Evolutionary conservation across 1,140 invertebrate genomes (phyloP).

Genomic region (Micrasema minimum): DNA sequence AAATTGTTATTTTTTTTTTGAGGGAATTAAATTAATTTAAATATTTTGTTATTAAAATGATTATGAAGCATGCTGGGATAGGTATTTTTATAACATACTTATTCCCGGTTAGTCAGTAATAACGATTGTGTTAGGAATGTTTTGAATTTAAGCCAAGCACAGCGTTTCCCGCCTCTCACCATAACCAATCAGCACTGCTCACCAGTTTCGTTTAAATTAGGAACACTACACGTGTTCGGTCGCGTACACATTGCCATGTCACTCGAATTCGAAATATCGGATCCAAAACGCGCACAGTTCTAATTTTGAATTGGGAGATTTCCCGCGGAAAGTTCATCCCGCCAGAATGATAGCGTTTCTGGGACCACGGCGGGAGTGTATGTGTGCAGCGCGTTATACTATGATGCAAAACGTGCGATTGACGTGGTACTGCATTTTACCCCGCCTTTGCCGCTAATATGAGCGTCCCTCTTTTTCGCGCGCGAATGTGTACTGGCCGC

Average conservation of each 20-base stretch:
- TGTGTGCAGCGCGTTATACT: constrained; percentile 12
- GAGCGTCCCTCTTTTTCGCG: constrained; percentile 37
- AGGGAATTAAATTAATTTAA: too few relatives aligned
- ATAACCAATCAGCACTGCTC: constrained; percentile 16
- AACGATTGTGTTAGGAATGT: too few relatives aligned
- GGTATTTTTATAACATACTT: too few relatives aligned
- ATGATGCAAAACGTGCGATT: constrained; percentile 26
- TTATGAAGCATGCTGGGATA: too few relatives aligned
- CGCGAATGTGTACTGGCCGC: constrained; percentile 33
- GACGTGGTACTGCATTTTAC: constrained; percentile 39
- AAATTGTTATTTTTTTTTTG: too few relatives aligned
- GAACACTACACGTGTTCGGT: constrained; percentile 11
- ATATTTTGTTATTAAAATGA: too few relatives aligned
- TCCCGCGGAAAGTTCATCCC: neutral
- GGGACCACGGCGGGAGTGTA: constrained; percentile 2
- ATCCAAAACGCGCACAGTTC: neutral
- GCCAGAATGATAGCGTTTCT: neutral
- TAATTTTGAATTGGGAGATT: neutral
- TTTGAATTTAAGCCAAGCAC: neutral
- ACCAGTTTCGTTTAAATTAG: constrained; percentile 8
- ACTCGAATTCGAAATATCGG: neutral
- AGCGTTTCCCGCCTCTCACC: constrained; percentile 22
- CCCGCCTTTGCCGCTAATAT: constrained; percentile 35
- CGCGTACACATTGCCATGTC: constrained; percentile 5
- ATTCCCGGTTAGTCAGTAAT: neutral